Evolutionary conservation across 2,797 vertebrate genomes (phyloP), one percentile per base, ranked within the genome.

Genomic region (Takifugu ocellatus): DNA sequence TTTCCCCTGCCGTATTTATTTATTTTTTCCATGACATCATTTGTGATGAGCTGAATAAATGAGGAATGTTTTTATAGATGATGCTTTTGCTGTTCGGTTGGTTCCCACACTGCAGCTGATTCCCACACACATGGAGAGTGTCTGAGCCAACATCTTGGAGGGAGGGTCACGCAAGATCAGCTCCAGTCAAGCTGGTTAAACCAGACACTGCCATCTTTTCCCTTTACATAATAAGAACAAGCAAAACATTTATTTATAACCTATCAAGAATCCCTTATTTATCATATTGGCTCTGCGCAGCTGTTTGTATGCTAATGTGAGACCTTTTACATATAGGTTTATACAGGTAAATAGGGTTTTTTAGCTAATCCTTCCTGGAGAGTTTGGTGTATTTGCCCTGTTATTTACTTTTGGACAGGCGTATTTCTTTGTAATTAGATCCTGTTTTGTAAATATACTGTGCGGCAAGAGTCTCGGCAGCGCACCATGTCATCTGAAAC

Each of bases 1-100:
- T 55, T 25, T 48, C 24, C 21, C 6, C 44, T 49, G 6, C 3
- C 3, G 21, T 76, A 76, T 72, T 71, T 70, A 58, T 75, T 12
- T 33, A 33, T 14, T 26, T 49, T 25, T 51, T 54, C 7, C 25
- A 25, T 21, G 21, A 21, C 14, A 25, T n/a, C 16, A 46, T 56
- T 60, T 60, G 61, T 39, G 51, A 68, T 61, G 51, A 77, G 12
- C 17, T 43, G 57, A 59, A 15, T 50, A 12, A 69, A 82, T 87
- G 75, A 86, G 84, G 65, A 1, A 2, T 47, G 42, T 70, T 63
- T 68, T 48, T 45, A n/a, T 46, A 45, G 5, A 9, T 45, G 17
- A 17, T 45, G 43, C 17, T 21, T 44, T 45, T 6, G 43, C 29
- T 6, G 8, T 33, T 33, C 3, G 31, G 31, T 9, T 33, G 33